These are phyloP conservation scores for Pollicipes pollicipes DNA, from an alignment of 1,140 invertebrate genomes.

Conservation along the genomic window DNA sequence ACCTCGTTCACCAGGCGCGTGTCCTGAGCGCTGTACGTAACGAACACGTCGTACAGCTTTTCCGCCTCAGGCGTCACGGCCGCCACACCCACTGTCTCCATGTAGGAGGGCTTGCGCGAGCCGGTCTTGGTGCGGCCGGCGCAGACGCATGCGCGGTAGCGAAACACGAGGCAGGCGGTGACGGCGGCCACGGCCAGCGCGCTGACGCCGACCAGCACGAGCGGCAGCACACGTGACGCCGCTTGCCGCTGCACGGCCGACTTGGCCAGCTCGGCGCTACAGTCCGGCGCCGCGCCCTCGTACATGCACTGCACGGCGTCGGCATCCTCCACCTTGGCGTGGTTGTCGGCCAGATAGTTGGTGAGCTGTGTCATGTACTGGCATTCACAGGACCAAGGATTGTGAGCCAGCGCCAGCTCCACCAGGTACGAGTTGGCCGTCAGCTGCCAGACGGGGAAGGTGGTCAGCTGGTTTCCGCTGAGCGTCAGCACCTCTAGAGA, in stretches of 20 bases:
- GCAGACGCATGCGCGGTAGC: not conserved
- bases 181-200: not conserved
- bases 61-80: slow-evolving; percentile 2
- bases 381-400: slow-evolving; percentile 32
- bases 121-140: not conserved
- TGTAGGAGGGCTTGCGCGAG: not conserved
- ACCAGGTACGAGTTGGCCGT: slow-evolving; percentile 25
- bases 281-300: slow-evolving; percentile 20
- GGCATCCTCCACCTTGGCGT: slow-evolving; percentile 43
- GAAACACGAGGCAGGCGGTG: not conserved
- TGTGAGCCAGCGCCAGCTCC: slow-evolving; percentile 24
- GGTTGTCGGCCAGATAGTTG: slow-evolving; percentile 30
- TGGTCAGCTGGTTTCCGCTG: slow-evolving; percentile 62
- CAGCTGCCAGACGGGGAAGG: slow-evolving; percentile 40
- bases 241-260: not conserved
- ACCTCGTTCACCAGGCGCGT: slow-evolving; percentile 71
- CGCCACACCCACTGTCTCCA: not conserved
- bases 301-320: slow-evolving; percentile 39
- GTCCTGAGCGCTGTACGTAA: slow-evolving; percentile 81
- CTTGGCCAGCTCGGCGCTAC: not conserved
- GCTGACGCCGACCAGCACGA: not conserved
- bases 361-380: slow-evolving; percentile 23
- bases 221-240: not conserved
- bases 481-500: slow-evolving; percentile 63
- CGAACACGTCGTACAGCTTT: slow-evolving; percentile 67